phyloP scores from a whole-genome alignment of 2,888 invertebrate species.

The Peribatodes rhomboidaria region DNA sequence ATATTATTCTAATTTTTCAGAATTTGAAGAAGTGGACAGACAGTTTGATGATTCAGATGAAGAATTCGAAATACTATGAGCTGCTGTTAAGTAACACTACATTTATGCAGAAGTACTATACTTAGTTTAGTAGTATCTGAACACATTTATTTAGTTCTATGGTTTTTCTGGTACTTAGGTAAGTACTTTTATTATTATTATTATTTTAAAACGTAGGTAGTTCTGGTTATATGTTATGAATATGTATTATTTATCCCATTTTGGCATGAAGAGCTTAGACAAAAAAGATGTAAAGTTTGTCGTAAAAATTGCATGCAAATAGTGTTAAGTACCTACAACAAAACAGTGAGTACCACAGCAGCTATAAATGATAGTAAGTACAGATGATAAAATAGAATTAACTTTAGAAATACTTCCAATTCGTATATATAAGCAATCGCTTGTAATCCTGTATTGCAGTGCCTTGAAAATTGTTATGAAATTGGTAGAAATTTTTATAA shows the following conservation, averaged over 20 bases:
- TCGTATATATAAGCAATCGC: constrained; percentile 10
- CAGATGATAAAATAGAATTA: neutral
- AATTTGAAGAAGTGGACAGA: constrained; percentile 87
- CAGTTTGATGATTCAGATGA: constrained; percentile 92
- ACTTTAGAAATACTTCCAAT: neutral
- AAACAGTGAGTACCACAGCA: constrained; percentile 4
- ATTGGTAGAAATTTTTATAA: neutral
- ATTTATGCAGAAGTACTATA: constrained; percentile 2
- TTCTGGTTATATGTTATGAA: neutral
- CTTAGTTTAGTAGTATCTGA: constrained; percentile 15
- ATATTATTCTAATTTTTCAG: constrained; percentile 56
- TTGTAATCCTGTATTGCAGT: constrained; percentile 23
- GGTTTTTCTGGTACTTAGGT: constrained; percentile 44
- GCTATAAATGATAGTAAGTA: constrained; percentile 4
- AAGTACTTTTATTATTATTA: constrained; percentile 39
- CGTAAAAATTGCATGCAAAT: neutral
- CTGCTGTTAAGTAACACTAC: neutral
- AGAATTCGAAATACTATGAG: constrained; percentile 93
- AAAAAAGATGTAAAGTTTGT: neutral
- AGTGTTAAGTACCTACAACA: neutral
- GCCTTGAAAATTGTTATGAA: constrained; percentile 23
- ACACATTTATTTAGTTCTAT: constrained; percentile 32
- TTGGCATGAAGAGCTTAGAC: neutral
- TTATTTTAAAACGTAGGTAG: constrained; percentile 38
- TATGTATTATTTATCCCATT: neutral